These are phyloP conservation scores for Apodemia hepburni DNA, from an alignment of 2,888 invertebrate species.

Conservation along the genomic window DNA sequence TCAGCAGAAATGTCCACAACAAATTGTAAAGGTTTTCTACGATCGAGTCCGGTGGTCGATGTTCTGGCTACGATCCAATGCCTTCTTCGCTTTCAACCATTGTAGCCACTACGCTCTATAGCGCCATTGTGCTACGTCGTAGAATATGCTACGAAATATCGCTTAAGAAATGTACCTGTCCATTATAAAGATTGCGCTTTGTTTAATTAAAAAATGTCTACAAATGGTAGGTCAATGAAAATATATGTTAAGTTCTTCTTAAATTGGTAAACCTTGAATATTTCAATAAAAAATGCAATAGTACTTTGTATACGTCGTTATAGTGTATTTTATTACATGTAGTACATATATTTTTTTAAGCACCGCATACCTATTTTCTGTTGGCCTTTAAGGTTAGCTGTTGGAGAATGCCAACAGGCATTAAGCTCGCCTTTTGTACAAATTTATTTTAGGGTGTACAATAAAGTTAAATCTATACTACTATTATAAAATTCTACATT, in stretches of 20 bases:
- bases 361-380: no score
- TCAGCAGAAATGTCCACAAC: constrained; percentile 4
- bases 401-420: no score
- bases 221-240: neutral
- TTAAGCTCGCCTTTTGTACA: no score
- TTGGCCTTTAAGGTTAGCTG: no score
- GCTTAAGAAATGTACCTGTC: constrained; percentile 11
- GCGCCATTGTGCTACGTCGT: constrained; percentile 37
- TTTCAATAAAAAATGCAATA: no score
- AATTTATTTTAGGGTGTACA: no score
- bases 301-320: no score
- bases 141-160: constrained; percentile 32
- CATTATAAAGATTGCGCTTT: constrained; percentile 22
- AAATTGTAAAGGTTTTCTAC: constrained; percentile 10
- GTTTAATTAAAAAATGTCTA: constrained; percentile 12
- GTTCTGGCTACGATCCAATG: constrained; percentile 14
- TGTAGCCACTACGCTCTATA: constrained; percentile 20
- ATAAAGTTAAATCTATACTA: no score
- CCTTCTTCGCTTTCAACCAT: constrained; percentile 10
- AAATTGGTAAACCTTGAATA: no score
- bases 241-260: neutral
- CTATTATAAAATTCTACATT: no score
- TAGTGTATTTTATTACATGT: no score
- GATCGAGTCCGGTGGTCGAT: constrained; percentile 12
- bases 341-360: no score